Evolutionary conservation across 2,888 invertebrate species (phyloP), one percentile per base, ranked within the genome.

Genomic region (Chrysodeixis includens): DNA sequence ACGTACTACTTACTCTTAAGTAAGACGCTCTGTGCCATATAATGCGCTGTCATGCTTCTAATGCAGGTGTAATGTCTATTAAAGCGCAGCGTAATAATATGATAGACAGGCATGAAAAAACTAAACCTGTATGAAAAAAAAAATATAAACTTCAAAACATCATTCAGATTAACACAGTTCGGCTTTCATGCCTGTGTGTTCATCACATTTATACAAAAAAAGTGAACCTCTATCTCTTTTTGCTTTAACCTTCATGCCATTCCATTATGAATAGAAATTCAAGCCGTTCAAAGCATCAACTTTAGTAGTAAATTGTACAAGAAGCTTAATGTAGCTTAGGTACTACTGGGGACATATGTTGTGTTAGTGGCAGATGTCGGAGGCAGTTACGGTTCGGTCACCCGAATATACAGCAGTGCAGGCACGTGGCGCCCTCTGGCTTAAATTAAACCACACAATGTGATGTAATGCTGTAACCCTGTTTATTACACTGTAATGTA

Each of bases 381-480:
- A 30, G 32, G 16, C 56, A 53, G n/a, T 30, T 26, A 20, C 51
- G 30, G 35, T 30, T 35, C 52, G 18, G 46, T 30, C 77, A 58
- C 40, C 30, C 58, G 57, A 77, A 72, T 77, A 58, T 61, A 61
- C n/a, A 40, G 6, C 40, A 40, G n/a, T 26, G 60, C 18, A 52
- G 72, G 40, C 66, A 26, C 26, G 18, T 22, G 52, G 6, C 30
- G 20, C 60, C 66, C 60, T 51, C 44, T 49, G 55, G 77, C 44
- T 52, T 16, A 56, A 32, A 26, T 54, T 35, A 14, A 65, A 35
- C 10, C 20, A 53, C 30, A 26, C n/a, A 35, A 35, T 44, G 7
- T 16, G 44, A 16, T 16, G 16, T 44, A 44, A 44, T n/a, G n/a
- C n/a, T 40, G 40, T n/a, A n/a, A 10, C 46, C 20, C 46, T 49